These are phyloP conservation scores for Dryococelus australis DNA, from an alignment of 2,888 invertebrate species.

Conservation along the genomic window DNA sequence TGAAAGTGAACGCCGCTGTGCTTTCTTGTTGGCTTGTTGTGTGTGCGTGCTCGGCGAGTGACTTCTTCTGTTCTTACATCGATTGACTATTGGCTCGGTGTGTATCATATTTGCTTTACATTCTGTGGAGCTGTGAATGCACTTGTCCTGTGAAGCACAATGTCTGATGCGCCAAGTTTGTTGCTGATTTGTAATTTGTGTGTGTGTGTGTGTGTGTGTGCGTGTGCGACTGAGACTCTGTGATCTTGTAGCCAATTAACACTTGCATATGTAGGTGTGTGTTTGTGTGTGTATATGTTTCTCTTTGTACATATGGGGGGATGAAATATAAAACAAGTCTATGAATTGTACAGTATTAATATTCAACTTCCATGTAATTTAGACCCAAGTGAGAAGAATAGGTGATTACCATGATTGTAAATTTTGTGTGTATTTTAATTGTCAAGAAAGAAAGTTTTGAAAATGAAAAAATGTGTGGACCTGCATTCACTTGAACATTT, in stretches of 20 bases:
- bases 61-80: background rate
- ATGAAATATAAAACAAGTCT: background rate
- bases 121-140: background rate
- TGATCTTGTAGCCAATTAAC: background rate
- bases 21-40: conserved; percentile 1
- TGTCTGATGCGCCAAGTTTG: background rate
- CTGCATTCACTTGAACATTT: background rate
- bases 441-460: background rate
- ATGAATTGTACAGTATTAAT: conserved; percentile 28
- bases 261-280: background rate
- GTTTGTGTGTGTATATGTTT: background rate
- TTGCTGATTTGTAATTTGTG: background rate
- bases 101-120: background rate
- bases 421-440: conserved; percentile 3
- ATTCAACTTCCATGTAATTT: conserved; percentile 20
- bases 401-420: background rate
- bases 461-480: background rate
- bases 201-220: background rate
- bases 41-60: conserved; percentile 16
- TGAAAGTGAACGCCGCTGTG: conserved; percentile 2
- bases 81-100: background rate
- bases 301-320: background rate
- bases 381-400: background rate
- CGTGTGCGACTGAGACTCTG: background rate
- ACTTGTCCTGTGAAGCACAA: background rate